Evolutionary conservation across 2,113 vertebrate genomes (phyloP).

Genomic region (Callorhinus ursinus): DNA sequence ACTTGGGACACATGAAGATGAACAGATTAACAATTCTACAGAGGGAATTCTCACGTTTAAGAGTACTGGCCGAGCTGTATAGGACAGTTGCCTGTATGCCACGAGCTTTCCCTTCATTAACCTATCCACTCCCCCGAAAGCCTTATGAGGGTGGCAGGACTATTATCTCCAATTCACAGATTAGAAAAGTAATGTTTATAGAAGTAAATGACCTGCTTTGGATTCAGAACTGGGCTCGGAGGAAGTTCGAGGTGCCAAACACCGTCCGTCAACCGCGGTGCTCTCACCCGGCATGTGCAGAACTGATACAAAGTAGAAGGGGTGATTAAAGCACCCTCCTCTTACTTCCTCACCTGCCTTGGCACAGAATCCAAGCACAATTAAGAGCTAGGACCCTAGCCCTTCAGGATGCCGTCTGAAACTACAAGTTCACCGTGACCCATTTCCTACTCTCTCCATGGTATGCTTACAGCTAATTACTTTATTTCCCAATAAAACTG

Average conservation of each 20-base stretch:
- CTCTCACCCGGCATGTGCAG: neutral
- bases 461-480: neutral
- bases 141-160: neutral
- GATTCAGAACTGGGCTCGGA: neutral
- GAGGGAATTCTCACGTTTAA: neutral
- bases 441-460: neutral
- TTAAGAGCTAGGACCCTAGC: neutral
- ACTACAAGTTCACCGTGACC: neutral
- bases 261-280: neutral
- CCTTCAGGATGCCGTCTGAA: neutral
- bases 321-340: neutral
- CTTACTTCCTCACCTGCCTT: neutral
- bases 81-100: neutral
- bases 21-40: neutral
- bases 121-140: neutral
- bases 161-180: neutral
- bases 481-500: conserved; percentile 15
- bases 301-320: neutral
- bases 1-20: conserved; percentile 19
- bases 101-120: neutral
- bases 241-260: neutral
- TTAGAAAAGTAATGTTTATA: neutral
- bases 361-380: neutral
- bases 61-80: neutral
- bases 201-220: neutral